These are phyloP conservation scores for Cryptosula pallasiana DNA, from an alignment of 2,888 invertebrate species.

Conservation along the genomic window DNA sequence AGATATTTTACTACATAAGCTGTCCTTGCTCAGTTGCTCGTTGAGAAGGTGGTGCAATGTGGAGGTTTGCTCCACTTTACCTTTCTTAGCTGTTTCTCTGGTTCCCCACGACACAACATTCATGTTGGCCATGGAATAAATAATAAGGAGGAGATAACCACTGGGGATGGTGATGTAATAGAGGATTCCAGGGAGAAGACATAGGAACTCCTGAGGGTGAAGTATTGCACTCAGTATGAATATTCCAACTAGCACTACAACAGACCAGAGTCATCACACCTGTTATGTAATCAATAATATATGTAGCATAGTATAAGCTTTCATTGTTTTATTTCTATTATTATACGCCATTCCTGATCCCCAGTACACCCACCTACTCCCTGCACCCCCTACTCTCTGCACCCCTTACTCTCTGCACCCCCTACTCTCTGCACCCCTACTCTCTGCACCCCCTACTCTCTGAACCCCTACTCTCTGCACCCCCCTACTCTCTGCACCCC, in stretches of 20 bases:
- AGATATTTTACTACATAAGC: conserved; percentile 32
- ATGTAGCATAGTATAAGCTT: too few species aligned
- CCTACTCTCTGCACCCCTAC: too few species aligned
- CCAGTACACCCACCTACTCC: too few species aligned
- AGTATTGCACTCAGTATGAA: conserved; percentile 92
- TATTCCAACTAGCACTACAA: conserved; percentile 69
- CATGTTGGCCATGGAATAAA: conserved; percentile 86
- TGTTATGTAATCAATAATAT: too few species aligned
- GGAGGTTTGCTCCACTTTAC: conserved; percentile 62
- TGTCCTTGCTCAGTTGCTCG: conserved; percentile 32
- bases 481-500: too few species aligned
- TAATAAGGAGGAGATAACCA: conserved; percentile 86
- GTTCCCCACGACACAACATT: conserved; percentile 94
- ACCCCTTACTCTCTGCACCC: too few species aligned
- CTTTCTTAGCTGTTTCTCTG: conserved; percentile 70
- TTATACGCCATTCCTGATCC: too few species aligned
- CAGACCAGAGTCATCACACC: too few species aligned
- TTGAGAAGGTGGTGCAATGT: conserved; percentile 33
- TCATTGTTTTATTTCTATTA: too few species aligned
- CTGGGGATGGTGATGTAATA: conserved; percentile 89
- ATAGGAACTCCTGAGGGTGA: conserved; percentile 75
- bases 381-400: too few species aligned
- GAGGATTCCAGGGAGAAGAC: conserved; percentile 64
- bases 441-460: too few species aligned
- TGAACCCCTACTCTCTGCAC: too few species aligned